Evolutionary conservation across 1,140 invertebrate species (phyloP).

Genomic region (Drosophila watanabei): DNA sequence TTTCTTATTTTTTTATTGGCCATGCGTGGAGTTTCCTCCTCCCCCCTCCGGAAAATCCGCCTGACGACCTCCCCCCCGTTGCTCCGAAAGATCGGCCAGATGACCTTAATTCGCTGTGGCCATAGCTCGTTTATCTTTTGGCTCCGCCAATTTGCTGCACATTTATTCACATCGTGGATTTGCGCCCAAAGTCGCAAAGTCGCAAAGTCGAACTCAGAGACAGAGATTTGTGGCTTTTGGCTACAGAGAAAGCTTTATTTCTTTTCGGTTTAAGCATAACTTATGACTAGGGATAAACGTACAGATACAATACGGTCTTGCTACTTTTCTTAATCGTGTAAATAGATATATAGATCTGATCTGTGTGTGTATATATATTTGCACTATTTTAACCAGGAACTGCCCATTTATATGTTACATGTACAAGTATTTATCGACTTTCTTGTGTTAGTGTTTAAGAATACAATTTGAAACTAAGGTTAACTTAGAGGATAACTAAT

Average conservation of each 20-base stretch:
- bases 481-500: constrained; percentile 33
- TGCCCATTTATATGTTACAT: constrained; percentile 67
- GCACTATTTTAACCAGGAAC: constrained; percentile 81
- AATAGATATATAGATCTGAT: constrained; percentile 50
- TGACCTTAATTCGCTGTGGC: constrained; percentile 77
- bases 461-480: constrained; percentile 26
- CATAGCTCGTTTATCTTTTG: constrained; percentile 69
- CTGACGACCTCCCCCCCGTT: constrained; percentile 14
- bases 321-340: constrained; percentile 44
- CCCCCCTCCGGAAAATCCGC: constrained; percentile 30
- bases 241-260: constrained; percentile 75
- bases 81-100: constrained; percentile 31
- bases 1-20: constrained; percentile 16
- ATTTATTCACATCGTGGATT: constrained; percentile 63
- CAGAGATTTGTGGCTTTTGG: constrained; percentile 53
- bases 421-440: constrained; percentile 19
- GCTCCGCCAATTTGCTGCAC: constrained; percentile 70
- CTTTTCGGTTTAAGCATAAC: constrained; percentile 49
- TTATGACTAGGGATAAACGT: constrained; percentile 39
- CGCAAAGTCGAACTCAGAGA: constrained; percentile 13
- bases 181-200: constrained; percentile 1
- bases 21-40: constrained; percentile 49
- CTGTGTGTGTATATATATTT: constrained; percentile 66
- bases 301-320: constrained; percentile 31
- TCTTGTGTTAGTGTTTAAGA: constrained; percentile 17